Evolutionary conservation across 2,888 invertebrate species (phyloP), one percentile per base, ranked within the genome.

Genomic region (Hydrotaea diabolus): DNA sequence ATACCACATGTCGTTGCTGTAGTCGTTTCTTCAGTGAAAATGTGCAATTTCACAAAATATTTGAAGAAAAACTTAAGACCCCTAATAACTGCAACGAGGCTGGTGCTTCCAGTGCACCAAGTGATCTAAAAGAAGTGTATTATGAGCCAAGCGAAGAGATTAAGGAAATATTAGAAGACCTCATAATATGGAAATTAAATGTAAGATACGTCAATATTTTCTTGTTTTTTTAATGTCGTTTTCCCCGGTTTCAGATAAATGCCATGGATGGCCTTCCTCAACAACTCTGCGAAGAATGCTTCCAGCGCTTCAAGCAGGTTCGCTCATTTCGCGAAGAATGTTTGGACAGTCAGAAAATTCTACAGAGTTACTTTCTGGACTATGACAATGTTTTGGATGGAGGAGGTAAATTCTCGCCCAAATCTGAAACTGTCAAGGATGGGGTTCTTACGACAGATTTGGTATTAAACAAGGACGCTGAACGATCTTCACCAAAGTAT

Each of bases 1-100:
- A 89, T 76, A 87, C 87, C 80, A 89, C 87, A 31, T 89, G 89
- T 77, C 86, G 89, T 17, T 85, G 88, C 13, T 89, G 89, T 74
- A 87, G 89, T 80, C 87, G 89, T 43, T 88, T 87, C 69, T 88
- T 87, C 57, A 87, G 86, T 46, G 87, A 86, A 31, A 86, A 88
- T 85, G 87, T 88, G 55, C 85, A 86, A 76, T 87, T 89, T 72
- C 86, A 86, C 17, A 86, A 86, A 53, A 88, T 89, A 82, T 89
- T 88, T 53, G 85, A 83, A 49, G 86, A 82, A 57, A 84, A 80
- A 57, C 73, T 49, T 39, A 82, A 72, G 3, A 8, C 62, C 8
- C n/a, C 64, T 9, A 76, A 64, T 55, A 78, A 76, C 62, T 75
- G 77, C 59, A 77, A 17, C n/a, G 57, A 66, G 3, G 23, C 53